Evolutionary conservation across 2,888 invertebrate species (phyloP).

Genomic region (Punctoribates punctum): DNA sequence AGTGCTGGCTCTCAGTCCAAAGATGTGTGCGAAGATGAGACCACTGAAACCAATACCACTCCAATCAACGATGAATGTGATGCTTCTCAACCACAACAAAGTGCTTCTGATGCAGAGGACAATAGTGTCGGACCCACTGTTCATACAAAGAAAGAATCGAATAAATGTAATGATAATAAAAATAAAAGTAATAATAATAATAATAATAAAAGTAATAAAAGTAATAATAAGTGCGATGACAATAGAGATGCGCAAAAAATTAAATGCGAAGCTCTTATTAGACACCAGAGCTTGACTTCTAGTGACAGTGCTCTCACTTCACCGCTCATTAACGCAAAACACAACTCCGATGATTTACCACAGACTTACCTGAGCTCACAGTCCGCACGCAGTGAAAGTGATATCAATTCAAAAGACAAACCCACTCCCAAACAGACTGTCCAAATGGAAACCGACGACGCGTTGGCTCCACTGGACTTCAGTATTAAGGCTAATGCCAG

Average conservation of each 20-base stretch:
- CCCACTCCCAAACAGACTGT: background rate
- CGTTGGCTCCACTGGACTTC: constrained; percentile 61
- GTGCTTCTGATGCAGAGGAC: constrained; percentile 31
- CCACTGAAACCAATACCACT: constrained; percentile 2
- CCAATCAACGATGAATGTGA: constrained; percentile 1
- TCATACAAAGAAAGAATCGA: background rate
- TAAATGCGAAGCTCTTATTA: constrained; percentile 1
- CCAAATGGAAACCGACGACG: constrained; percentile 20
- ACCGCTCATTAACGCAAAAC: background rate
- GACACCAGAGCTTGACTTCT: constrained; percentile 28
- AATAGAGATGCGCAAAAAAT: constrained; percentile 33
- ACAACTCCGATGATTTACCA: background rate
- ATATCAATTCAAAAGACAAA: constrained; percentile 8
- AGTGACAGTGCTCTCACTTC: constrained; percentile 26
- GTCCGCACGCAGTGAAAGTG: constrained; percentile 22
- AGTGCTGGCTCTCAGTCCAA: background rate
- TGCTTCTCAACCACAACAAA: background rate
- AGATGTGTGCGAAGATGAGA: constrained; percentile 20
- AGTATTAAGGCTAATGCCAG: constrained; percentile 64
- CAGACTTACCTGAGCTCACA: constrained; percentile 23
- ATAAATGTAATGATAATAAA: too few relatives aligned
- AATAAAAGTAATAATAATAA: constrained; percentile 8
- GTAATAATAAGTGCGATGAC: background rate
- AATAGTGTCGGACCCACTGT: constrained; percentile 10
- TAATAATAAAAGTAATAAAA: constrained; percentile 1